Evolutionary conservation across 1,140 invertebrate genomes (phyloP), one percentile per base, ranked within the genome.

Genomic region (Drosophila ogumai): DNA sequence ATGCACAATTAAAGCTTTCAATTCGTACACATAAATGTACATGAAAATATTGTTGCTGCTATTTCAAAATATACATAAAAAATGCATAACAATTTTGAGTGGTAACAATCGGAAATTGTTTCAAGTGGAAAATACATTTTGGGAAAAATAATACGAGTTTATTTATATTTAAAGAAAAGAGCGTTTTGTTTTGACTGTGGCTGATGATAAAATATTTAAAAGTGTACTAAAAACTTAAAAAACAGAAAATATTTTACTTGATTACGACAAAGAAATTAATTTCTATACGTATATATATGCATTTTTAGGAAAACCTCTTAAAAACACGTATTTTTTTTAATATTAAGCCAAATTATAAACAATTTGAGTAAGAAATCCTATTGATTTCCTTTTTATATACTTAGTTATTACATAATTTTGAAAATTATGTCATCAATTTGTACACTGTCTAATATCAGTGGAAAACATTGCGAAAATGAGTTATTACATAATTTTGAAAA

Each of bases 21-120:
- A 52, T 38, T 56, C 1, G 5, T n/a, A 15, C 5, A 38, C 10
- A 68, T 38, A 56, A 47, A 68, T 25, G 8, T 8, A 32, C 10
- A 15, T n/a, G 6, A 10, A 31, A 72, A 49, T 28, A 13, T 40
- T 31, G 7, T 46, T 55, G 10, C 10, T 6, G 17, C n/a, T 17
- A 2, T 38, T 69, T 38, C 12, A 65, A 65, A 68, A 56, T 56
- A 56, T 32, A 56, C 50, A 47, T 6, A 28, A 40, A 66, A 67
- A 31, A 47, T 46, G 15, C 19, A 57, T 34, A 19, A n/a, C 1
- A 22, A 38, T 22, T 19, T 38, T 22, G 7, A 8, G 31, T 36
- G 57, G 8, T 13, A 19, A 7, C 34, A 40, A 10, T 25, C 31
- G 2, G 9, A 54, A 22, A 22, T 31, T 38, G 19, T 47, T 40